Evolutionary conservation across 1,140 invertebrate species (phyloP), one percentile per base, ranked within the genome.

Genomic region (Leptinotarsa undecemlineata): DNA sequence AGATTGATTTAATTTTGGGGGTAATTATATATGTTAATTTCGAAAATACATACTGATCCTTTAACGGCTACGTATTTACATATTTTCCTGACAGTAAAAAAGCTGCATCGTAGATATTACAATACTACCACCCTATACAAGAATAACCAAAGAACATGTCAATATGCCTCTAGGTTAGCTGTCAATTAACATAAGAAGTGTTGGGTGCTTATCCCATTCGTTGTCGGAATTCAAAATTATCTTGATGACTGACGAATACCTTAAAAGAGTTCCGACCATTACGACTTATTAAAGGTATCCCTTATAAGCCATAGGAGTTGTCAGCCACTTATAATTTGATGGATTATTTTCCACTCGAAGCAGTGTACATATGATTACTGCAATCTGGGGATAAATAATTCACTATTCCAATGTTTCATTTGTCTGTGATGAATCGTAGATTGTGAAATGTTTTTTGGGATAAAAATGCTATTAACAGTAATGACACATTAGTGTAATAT

Each of bases 151-250:
- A 66, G 20, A 66, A 21, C 60, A 62, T 21, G 60, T 62, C 60
- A 62, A 62, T 19, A n/a, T 19, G 26, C 15, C 63, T 23, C 20
- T 66, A 19, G 26, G 63, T 15, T 11, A 66, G 4, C n/a, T 66
- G 63, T 66, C 63, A 66, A 66, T 66, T 66, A 66, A 66, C 63
- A 66, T 66, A 17, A 66, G 21, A 66, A 66, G 63, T 66, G 63
- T 66, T 66, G 63, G 21, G 26, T 15, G 3, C 26, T 66, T 23
- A 23, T 33, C 63, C 15, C n/a, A 66, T 17, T 15, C 20, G 19
- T 66, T 66, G 63, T 66, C 63, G 21, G 63, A 66, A 23, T 23
- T 66, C 26, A 13, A 66, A 66, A 66, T 66, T 21, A 66, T 66
- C 63, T 14, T 66, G 63, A 66, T 66, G 63, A 66, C 63, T 66